These are phyloP conservation scores for Hafferia zeledoni DNA, from an alignment of 2,797 vertebrate genomes.

Conservation along the genomic window DNA sequence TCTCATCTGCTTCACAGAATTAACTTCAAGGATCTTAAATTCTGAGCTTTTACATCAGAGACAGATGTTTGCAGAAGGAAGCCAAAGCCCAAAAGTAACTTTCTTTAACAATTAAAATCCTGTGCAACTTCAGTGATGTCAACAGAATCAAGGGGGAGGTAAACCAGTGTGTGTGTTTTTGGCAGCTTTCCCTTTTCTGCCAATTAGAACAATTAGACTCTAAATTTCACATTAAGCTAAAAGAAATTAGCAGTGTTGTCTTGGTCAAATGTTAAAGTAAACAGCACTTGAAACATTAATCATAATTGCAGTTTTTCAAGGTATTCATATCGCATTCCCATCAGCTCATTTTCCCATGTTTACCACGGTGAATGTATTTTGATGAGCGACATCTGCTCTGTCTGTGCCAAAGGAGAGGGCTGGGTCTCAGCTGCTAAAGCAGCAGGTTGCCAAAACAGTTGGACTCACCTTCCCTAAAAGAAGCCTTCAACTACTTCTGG, in stretches of 20 bases:
- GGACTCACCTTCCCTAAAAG: neutral
- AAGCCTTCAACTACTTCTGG: neutral
- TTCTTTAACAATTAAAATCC: neutral
- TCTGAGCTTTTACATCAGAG: slow-evolving; percentile 5
- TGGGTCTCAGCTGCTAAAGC: neutral
- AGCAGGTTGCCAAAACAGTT: neutral
- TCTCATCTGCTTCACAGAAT: neutral
- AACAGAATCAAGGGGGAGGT: neutral
- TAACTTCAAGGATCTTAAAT: slow-evolving; percentile 29
- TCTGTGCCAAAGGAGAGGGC: neutral
- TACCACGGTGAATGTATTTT: neutral
- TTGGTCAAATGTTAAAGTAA: slow-evolving; percentile 49
- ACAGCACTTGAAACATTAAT: slow-evolving; percentile 1
- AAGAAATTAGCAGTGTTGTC: slow-evolving; percentile 32
- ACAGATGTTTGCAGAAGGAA: neutral
- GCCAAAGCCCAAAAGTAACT: neutral
- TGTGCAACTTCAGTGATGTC: slow-evolving; percentile 2
- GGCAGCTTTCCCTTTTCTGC: slow-evolving; percentile 27
- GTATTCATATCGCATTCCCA: neutral
- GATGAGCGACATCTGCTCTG: neutral
- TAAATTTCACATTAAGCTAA: slow-evolving; percentile 31
- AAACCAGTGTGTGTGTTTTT: neutral
- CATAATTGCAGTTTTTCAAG: neutral
- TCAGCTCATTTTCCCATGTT: neutral
- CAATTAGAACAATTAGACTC: slow-evolving; percentile 41